Base-by-base conservation (phyloP, 2,797 vertebrate species). In the Gila robusta region DNA sequence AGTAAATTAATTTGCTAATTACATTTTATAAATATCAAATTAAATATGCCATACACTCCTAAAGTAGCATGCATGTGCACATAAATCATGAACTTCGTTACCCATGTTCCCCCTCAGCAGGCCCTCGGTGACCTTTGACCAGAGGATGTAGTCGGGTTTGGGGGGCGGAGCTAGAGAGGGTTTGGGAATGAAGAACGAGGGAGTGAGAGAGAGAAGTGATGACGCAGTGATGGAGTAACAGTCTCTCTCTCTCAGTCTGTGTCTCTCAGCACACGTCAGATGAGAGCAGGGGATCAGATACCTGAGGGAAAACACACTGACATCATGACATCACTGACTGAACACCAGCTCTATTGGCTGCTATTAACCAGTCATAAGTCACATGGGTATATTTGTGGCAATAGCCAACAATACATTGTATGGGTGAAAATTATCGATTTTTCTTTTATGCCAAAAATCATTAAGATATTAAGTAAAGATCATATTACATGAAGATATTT, bases 241-340 rank as follows among this genome's bases (percentile, higher is more conserved):
- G 90, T 98, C 97, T 88, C 93, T 94, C 87, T 96, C 96, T 88
- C 93, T 95, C 82, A 99, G 94, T 71, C 94, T 94, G 21, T 90
- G 85, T 23, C 91, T 89, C 84, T 97, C 97, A 84, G 92, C 96
- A 90, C 94, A 81, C 96, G 96, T 96, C 94, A 99, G 95, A 90
- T 98, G 97, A 88, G 93, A 95, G 89, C 98, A 98, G 0, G 98
- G 97, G 88, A 98, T 94, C 91, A 99, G 93, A 86, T 98, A 99
- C 93, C 98, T 99, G 92, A 62, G 91, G 52, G 1, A 92, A 77
- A 37, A 91, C 47, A 2, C 26, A 6, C 26, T 21, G 9, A 5
- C 37, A 11, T 23, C 54, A 54, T 16, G 41, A 37, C 32, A 32
- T 59, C 49, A 39, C 37, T 26, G 21, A 39, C 35, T 23, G 23